Conservation (phyloP, 2,888 invertebrate genomes). For the Azorinus chamasolen region DNA sequence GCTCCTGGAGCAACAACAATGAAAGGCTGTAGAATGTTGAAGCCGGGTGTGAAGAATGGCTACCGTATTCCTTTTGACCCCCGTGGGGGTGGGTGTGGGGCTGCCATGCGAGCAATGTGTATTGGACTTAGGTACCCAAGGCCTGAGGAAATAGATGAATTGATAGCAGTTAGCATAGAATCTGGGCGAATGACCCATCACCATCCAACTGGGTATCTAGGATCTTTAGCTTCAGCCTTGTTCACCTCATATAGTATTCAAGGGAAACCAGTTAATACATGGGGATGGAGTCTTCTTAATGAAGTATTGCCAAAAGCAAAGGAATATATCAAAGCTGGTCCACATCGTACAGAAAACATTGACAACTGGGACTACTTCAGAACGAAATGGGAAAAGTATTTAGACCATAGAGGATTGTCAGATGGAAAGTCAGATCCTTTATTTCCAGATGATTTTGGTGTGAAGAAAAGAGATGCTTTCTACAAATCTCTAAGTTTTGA, state of each 20-base stretch:
- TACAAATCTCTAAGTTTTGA: conserved; percentile 80
- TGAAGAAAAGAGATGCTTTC: conserved; percentile 81
- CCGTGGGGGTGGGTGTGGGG: conserved; percentile 85
- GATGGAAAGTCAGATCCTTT: conserved; percentile 73
- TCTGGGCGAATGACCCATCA: conserved; percentile 85
- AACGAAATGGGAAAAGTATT: conserved; percentile 78
- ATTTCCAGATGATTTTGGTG: conserved; percentile 77
- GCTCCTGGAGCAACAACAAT: conserved; percentile 27
- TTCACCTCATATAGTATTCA: conserved; percentile 83
- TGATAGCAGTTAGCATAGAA: conserved; percentile 83
- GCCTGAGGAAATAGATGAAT: conserved; percentile 75
- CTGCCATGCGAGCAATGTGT: conserved; percentile 85
- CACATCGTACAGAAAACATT: conserved; percentile 72
- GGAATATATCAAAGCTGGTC: conserved; percentile 74
- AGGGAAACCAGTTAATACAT: conserved; percentile 76
- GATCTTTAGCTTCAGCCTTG: conserved; percentile 82
- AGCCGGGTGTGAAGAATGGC: conserved; percentile 9
- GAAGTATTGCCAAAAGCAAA: conserved; percentile 70
- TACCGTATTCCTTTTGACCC: conserved; percentile 40
- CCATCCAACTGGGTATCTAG: conserved; percentile 84
- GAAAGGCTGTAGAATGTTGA: conserved; percentile 5
- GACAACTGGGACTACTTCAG: conserved; percentile 80
- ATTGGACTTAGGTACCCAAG: conserved; percentile 83
- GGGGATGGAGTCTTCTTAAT: conserved; percentile 79
- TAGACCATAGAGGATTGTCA: conserved; percentile 59